Percentiles rank a stretch among this genome's conserved stretches.
These are phyloP conservation scores for Lysandra bellargus DNA, from an alignment of 2,888 invertebrate species.

Conservation along the genomic window DNA sequence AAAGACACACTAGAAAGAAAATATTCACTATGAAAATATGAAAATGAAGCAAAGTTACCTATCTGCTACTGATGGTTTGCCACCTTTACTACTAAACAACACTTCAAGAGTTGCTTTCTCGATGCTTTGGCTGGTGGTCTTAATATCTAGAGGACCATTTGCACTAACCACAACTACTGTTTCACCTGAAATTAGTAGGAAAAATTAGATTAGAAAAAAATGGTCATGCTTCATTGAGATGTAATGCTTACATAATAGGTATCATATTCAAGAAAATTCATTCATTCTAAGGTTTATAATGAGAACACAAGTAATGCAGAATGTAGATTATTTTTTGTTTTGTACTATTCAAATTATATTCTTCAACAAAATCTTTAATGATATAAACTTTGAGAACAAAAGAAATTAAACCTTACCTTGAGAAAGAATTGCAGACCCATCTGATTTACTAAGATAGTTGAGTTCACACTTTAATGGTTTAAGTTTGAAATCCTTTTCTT, in stretches of 20 bases:
- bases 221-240: too few relatives aligned
- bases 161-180: slow-evolving; percentile 88
- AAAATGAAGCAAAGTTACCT: slow-evolving; percentile 49
- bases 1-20: too few relatives aligned
- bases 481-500: slow-evolving; percentile 60
- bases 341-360: too few relatives aligned
- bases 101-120: slow-evolving; percentile 91
- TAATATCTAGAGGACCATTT: slow-evolving; percentile 91
- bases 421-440: slow-evolving; percentile 88
- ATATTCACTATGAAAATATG: neutral
- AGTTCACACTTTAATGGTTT: slow-evolving; percentile 84
- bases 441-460: slow-evolving; percentile 86
- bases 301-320: too few relatives aligned
- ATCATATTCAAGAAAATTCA: too few relatives aligned
- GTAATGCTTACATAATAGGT: too few relatives aligned
- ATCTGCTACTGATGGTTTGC: slow-evolving; percentile 81
- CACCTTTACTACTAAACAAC: slow-evolving; percentile 87
- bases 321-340: too few relatives aligned
- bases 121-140: slow-evolving; percentile 86
- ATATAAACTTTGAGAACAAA: too few relatives aligned
- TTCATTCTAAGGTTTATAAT: too few relatives aligned
- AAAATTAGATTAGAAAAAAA: neutral
- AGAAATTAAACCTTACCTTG: slow-evolving; percentile 82
- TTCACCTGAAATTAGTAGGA: slow-evolving; percentile 80
- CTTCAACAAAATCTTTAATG: too few relatives aligned